phyloP scores from a whole-genome alignment of 1,140 invertebrate genomes.

The Dendrolimus punctatus region DNA sequence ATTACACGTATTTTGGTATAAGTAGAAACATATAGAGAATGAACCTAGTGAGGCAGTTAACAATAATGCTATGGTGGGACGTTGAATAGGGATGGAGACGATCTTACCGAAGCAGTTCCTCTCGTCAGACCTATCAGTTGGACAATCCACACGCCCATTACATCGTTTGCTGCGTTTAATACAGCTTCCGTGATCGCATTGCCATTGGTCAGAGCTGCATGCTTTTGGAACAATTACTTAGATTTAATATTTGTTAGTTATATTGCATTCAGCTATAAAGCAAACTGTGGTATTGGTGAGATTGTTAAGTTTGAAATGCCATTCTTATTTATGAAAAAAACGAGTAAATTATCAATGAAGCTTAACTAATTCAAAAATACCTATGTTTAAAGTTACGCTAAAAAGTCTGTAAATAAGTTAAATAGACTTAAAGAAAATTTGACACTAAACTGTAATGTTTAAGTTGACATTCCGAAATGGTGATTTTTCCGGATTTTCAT shows the following conservation, averaged over 20 bases:
- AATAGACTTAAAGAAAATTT: too few relatives aligned
- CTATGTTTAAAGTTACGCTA: too few relatives aligned
- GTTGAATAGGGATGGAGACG: background rate
- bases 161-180: slow-evolving; percentile 75
- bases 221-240: slow-evolving; percentile 51
- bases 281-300: background rate
- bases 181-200: slow-evolving; percentile 76
- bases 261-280: background rate
- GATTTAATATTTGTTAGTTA: slow-evolving; percentile 1
- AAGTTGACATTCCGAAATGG: too few relatives aligned
- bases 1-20: background rate
- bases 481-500: too few relatives aligned
- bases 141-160: slow-evolving; percentile 78
- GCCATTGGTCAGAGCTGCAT: slow-evolving; percentile 74
- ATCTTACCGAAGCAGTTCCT: slow-evolving; percentile 77
- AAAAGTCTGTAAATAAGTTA: too few relatives aligned
- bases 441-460: too few relatives aligned
- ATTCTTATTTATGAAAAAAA: too few relatives aligned
- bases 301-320: too few relatives aligned
- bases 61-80: too few relatives aligned
- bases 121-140: slow-evolving; percentile 81
- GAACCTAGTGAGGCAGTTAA: too few relatives aligned
- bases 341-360: too few relatives aligned
- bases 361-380: too few relatives aligned
- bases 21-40: background rate